These are phyloP conservation scores for Enteromius argenteus DNA, from an alignment of 2,797 vertebrate species.

Conservation along the genomic window DNA sequence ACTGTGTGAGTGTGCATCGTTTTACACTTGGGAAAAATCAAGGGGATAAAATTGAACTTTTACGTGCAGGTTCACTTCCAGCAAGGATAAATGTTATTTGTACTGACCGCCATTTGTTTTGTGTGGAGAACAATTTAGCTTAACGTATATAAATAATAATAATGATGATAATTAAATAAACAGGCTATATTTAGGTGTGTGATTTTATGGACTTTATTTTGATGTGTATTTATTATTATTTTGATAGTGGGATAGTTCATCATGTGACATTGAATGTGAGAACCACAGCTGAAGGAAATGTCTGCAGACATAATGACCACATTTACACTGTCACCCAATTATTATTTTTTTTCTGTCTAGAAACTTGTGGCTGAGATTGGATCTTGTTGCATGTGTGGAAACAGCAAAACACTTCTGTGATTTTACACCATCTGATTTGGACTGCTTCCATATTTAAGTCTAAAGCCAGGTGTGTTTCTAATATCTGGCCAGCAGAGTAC, in stretches of 20 bases:
- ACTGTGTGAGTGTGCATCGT: background rate
- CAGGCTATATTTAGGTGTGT: background rate
- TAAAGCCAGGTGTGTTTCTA: background rate
- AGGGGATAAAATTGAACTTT: background rate
- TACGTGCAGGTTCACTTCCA: background rate
- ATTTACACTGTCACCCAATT: background rate
- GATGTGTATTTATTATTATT: background rate
- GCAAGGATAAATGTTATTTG: background rate
- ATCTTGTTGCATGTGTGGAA: background rate
- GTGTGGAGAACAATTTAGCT: background rate
- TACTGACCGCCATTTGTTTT: background rate
- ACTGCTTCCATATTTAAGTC: background rate
- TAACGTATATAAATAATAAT: background rate
- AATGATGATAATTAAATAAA: background rate
- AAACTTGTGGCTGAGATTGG: background rate
- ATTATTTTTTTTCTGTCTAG: background rate
- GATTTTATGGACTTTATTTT: background rate
- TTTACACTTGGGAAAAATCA: background rate
- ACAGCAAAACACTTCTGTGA: background rate
- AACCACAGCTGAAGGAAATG: background rate
- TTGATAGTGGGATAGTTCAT: background rate
- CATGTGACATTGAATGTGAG: background rate
- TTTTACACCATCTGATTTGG: background rate
- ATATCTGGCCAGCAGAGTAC: background rate
- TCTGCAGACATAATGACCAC: background rate